phyloP scores from a whole-genome alignment of 2,888 invertebrate genomes.

The Drosophila imparisetae region DNA sequence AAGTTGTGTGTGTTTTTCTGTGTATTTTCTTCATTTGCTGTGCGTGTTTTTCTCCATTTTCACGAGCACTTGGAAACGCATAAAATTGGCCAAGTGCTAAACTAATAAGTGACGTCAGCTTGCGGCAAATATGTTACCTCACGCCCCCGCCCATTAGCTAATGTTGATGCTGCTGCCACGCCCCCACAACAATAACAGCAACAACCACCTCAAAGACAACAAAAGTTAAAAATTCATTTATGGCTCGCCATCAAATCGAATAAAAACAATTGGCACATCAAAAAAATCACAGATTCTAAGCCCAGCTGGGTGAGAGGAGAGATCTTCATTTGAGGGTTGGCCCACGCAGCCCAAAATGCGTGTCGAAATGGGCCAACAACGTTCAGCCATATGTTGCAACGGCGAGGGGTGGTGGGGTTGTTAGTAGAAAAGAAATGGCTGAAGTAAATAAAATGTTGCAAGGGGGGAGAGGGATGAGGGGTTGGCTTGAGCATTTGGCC shows the following conservation, averaged over 20 bases:
- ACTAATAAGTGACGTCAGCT: conserved; percentile 61
- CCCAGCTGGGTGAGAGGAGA: conserved; percentile 25
- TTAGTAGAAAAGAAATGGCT: conserved; percentile 52
- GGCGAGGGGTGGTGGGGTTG: not conserved
- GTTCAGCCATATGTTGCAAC: conserved; percentile 67
- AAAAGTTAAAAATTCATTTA: conserved; percentile 79
- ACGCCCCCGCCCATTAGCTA: not conserved
- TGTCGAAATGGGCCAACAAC: conserved; percentile 47
- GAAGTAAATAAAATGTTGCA: conserved; percentile 69
- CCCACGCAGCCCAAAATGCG: conserved; percentile 46
- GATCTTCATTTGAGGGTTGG: conserved; percentile 64
- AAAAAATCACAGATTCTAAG: conserved; percentile 50
- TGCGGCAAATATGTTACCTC: conserved; percentile 48
- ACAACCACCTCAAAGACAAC: conserved; percentile 61
- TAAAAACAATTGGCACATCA: conserved; percentile 82
- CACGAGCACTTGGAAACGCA: conserved; percentile 59
- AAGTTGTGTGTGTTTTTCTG: conserved; percentile 20
- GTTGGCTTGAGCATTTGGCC: not conserved
- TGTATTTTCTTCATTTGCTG: conserved; percentile 21
- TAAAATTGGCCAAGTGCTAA: conserved; percentile 62
- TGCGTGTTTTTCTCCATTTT: conserved; percentile 24
- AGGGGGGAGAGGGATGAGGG: not conserved
- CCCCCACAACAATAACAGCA: not conserved
- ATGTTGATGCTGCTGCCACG: conserved; percentile 1
- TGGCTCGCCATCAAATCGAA: conserved; percentile 79